A percentile compares a stretch with the other conserved stretches of the same genome.
These are phyloP conservation scores for Drosophila gunungcola DNA, from an alignment of 1,140 invertebrate species.

Conservation along the genomic window DNA sequence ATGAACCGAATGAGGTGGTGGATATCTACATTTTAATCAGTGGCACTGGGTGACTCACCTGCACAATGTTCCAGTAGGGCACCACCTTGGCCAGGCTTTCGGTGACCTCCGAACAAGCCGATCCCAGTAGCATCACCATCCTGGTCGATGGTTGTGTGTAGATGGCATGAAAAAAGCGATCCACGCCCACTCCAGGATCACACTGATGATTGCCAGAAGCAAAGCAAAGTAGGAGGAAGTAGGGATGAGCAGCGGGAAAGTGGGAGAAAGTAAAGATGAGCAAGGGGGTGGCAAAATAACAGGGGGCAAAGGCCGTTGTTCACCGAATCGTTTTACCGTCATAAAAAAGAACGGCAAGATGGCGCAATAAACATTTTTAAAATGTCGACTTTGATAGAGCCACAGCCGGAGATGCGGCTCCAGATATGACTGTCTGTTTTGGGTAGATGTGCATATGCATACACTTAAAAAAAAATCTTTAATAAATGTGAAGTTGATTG, in stretches of 20 bases:
- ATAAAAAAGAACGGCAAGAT: slow-evolving; percentile 70
- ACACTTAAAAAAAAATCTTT: slow-evolving; percentile 4
- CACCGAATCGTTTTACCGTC: slow-evolving; percentile 36
- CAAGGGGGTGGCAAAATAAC: neutral
- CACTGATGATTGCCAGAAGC: slow-evolving; percentile 87
- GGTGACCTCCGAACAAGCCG: slow-evolving; percentile 94
- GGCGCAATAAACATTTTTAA: slow-evolving; percentile 81
- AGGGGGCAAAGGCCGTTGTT: slow-evolving; percentile 24
- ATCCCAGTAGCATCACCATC: slow-evolving; percentile 93
- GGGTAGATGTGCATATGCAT: slow-evolving; percentile 30
- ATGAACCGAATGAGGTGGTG: neutral
- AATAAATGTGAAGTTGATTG: no score
- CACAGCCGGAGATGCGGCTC: slow-evolving; percentile 37
- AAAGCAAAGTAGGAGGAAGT: neutral
- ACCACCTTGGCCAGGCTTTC: slow-evolving; percentile 95
- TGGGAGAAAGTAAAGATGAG: neutral
- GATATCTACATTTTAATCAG: slow-evolving; percentile 61
- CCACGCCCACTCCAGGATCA: slow-evolving; percentile 94
- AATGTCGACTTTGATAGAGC: slow-evolving; percentile 73
- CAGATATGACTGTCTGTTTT: slow-evolving; percentile 48
- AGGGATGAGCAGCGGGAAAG: neutral
- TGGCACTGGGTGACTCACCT: slow-evolving; percentile 86
- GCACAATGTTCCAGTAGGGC: slow-evolving; percentile 95
- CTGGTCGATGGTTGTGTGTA: slow-evolving; percentile 90
- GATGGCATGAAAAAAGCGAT: slow-evolving; percentile 95